Percentiles rank a stretch among this genome's conserved stretches.
phyloP scores from a whole-genome alignment of 2,797 vertebrate species.

The Muscicapa comitata region DNA sequence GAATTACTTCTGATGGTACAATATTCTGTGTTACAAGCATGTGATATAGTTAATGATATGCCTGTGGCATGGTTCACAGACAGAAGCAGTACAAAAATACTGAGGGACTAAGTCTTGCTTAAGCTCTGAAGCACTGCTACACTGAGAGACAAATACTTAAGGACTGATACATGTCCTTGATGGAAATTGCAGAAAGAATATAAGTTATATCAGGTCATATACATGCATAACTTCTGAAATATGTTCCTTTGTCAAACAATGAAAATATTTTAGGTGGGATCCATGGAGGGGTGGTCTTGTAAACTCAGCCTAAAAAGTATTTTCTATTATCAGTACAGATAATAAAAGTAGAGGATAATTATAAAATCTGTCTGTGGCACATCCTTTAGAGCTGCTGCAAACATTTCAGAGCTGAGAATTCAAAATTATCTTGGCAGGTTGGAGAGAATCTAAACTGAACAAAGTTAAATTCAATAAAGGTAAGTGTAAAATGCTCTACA shows the following conservation, averaged over 20 bases:
- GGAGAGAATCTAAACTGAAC: background rate
- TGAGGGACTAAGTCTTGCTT: background rate
- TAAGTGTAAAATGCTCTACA: background rate
- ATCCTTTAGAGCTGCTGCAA: background rate
- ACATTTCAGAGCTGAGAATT: background rate
- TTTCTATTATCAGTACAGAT: background rate
- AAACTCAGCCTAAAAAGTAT: background rate
- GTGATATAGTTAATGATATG: background rate
- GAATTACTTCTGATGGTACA: background rate
- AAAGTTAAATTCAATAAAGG: background rate
- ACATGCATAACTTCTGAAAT: background rate
- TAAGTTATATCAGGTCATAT: background rate
- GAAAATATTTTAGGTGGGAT: background rate
- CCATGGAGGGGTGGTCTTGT: background rate
- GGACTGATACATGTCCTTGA: background rate
- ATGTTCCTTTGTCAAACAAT: background rate
- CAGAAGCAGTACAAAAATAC: background rate
- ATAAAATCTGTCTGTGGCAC: background rate
- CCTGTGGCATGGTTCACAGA: background rate
- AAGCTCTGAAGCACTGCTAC: background rate
- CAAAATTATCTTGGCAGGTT: background rate
- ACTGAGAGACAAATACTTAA: background rate
- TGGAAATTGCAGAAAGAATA: background rate
- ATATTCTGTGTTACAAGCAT: background rate
- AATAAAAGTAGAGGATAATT: background rate